A percentile compares a stretch with the other conserved stretches of the same genome.
Conservation (phyloP, 64 coral and sea anemone species). For the Cladopsammia gracilis region DNA sequence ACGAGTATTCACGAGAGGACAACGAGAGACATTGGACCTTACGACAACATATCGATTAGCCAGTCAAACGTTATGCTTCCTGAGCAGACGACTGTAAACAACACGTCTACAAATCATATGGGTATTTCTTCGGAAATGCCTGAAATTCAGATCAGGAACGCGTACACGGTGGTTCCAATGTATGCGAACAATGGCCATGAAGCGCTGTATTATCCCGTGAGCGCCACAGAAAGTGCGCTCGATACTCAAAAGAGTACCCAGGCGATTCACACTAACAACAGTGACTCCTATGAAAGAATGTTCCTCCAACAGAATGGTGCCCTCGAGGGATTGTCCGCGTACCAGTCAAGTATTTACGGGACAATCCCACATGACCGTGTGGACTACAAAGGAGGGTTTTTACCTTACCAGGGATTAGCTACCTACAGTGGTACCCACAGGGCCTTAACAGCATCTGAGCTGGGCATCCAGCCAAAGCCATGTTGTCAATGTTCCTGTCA, state of each 20-base stretch:
- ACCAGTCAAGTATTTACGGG: constrained; percentile 11
- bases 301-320: background rate
- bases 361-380: background rate
- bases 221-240: background rate
- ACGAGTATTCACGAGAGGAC: background rate
- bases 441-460: constrained; percentile 32
- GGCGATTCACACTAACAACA: background rate
- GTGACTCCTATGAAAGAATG: background rate
- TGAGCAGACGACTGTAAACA: background rate
- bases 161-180: background rate
- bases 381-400: background rate
- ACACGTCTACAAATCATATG: background rate
- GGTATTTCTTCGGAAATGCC: background rate
- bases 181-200: constrained; percentile 23
- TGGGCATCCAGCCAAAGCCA: background rate
- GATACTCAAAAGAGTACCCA: background rate
- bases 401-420: background rate
- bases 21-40: background rate
- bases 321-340: background rate
- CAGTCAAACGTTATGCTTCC: background rate
- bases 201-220: background rate
- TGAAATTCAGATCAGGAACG: background rate
- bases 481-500: constrained; percentile 18
- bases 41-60: constrained; percentile 12
- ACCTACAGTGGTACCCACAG: constrained; percentile 13